Base-by-base conservation (phyloP, 2,797 vertebrate genomes). In the Saxicola maurus region DNA sequence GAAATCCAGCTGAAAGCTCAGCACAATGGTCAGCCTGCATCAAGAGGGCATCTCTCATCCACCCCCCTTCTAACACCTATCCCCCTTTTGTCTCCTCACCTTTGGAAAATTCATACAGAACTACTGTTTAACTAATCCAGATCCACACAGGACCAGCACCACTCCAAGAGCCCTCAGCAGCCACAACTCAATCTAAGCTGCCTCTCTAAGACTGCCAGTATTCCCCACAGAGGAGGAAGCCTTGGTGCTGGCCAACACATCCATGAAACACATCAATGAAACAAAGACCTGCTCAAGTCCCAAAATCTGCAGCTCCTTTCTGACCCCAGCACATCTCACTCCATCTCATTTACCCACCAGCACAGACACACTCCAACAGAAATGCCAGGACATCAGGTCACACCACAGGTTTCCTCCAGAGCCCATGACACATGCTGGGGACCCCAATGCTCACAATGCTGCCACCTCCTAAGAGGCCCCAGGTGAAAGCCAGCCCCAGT, bases 391-490 rank as follows among this genome's bases (percentile, higher is more conserved):
- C 43, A 55, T 9, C 30, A 48, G 38, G 33, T 31, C 14, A 65
- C 53, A 68, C 11, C 43, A 30, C 0, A 0, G 60, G 18, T 17
- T 82, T 67, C 40, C 45, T 66, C 67, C 45, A 48, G 28, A 66
- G 28, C 31, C 25, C 75, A 20, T 0, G 0, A 23, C 21, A 59
- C 33, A 6, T 0, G 0, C 25, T 46, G 37, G 21, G 30, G 25
- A 57, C 17, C 16, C 45, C 65, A 49, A 0, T 7, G 40, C 7
- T 51, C 48, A 46, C 38, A 46, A 23, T 3, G 19, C 0, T 4
- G 38, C n/a, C 64, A 33, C 17, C 52, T 62, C 51, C n/a, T 35
- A 28, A 49, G 40, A 71, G 17, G 3, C 4, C 7, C 11, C 4
- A 2, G 33, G 17, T 25, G 14, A 69, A 84, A 79, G 4, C 10